These are phyloP conservation scores for Oryzaephilus surinamensis DNA, from an alignment of 1,140 invertebrate genomes.

Conservation along the genomic window DNA sequence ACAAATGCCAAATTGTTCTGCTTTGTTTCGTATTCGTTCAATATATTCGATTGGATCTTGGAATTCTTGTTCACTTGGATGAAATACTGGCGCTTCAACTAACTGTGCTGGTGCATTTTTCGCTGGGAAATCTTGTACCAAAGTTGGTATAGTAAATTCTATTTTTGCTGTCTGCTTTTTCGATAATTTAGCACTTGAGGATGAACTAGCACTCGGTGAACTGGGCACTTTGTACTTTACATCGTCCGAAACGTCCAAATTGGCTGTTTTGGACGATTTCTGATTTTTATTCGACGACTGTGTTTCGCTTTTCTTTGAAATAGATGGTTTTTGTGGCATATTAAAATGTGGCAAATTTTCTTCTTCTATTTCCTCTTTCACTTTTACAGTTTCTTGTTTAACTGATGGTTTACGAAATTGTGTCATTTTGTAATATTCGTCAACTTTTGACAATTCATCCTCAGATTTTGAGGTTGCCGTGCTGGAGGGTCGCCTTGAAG, in stretches of 20 bases:
- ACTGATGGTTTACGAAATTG: slow-evolving; percentile 20
- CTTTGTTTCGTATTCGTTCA: slow-evolving; percentile 66
- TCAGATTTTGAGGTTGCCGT: slow-evolving; percentile 35
- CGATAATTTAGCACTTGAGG: slow-evolving; percentile 32
- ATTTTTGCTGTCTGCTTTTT: slow-evolving; percentile 24
- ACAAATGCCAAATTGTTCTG: slow-evolving; percentile 79
- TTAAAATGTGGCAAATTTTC: slow-evolving; percentile 31
- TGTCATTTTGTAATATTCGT: slow-evolving; percentile 22
- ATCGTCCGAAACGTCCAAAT: slow-evolving; percentile 20
- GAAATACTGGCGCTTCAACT: slow-evolving; percentile 73
- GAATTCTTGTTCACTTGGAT: slow-evolving; percentile 69
- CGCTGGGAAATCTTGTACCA: slow-evolving; percentile 43
- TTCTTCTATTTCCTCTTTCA: slow-evolving; percentile 3
- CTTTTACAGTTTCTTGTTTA: slow-evolving; percentile 13
- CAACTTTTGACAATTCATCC: slow-evolving; percentile 33
- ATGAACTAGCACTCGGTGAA: slow-evolving; percentile 35
- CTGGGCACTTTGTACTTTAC: slow-evolving; percentile 34
- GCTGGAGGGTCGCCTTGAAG: slow-evolving; percentile 37
- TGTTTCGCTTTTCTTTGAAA: slow-evolving; percentile 23
- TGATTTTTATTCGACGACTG: slow-evolving; percentile 43
- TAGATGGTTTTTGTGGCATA: slow-evolving; percentile 49
- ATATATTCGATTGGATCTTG: slow-evolving; percentile 86
- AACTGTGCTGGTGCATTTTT: slow-evolving; percentile 45
- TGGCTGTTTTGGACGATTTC: slow-evolving; percentile 2
- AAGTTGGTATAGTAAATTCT: slow-evolving; percentile 34